These are phyloP conservation scores for Caenorhabditis doughertyi DNA, from an alignment of 2,888 invertebrate species.

Conservation along the genomic window DNA sequence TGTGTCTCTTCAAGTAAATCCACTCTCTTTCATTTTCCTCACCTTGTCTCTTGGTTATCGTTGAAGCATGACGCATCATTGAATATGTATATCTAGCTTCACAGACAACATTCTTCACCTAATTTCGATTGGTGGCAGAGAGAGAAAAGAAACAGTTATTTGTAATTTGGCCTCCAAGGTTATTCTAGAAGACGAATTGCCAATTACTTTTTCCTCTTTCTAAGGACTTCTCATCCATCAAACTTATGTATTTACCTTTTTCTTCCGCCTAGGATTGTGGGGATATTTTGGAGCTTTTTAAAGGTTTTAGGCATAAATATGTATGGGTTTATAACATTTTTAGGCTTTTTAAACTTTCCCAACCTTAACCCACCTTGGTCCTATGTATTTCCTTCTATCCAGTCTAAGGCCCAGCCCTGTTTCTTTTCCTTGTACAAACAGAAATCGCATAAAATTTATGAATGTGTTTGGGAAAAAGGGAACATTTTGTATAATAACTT, in stretches of 20 bases:
- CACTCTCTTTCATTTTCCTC: constrained; percentile 22
- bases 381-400: not conserved
- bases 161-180: not conserved
- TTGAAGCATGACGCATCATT: constrained; percentile 41
- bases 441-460: not conserved
- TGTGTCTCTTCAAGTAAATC: constrained; percentile 37
- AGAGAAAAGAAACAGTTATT: too few relatives aligned
- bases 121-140: constrained; percentile 16
- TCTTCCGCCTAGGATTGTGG: too few relatives aligned
- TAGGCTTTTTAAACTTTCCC: too few relatives aligned
- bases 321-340: too few relatives aligned
- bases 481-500: not conserved
- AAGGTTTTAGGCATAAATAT: too few relatives aligned
- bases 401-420: too few relatives aligned
- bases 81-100: constrained; percentile 3
- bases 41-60: not conserved
- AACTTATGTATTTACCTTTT: too few relatives aligned
- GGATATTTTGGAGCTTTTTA: too few relatives aligned
- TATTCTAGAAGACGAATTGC: not conserved
- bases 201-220: too few relatives aligned
- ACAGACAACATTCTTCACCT: not conserved
- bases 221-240: too few relatives aligned
- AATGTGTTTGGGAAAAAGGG: not conserved
- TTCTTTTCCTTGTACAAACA: too few relatives aligned
- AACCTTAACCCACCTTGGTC: not conserved